Conservation (phyloP, 2,888 invertebrate species). For the Cephonodes hylas region DNA sequence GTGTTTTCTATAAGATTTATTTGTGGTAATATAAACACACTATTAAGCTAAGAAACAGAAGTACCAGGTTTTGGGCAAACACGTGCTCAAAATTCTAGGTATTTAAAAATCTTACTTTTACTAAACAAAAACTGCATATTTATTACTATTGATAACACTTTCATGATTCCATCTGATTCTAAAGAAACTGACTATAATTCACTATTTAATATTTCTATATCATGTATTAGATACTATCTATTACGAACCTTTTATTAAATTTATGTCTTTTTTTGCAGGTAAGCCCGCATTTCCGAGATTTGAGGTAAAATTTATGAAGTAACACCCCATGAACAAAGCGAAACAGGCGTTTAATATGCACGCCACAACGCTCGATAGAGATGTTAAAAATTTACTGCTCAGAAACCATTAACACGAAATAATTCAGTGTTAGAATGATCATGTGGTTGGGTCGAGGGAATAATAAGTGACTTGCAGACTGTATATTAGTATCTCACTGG, state of each 20-base stretch:
- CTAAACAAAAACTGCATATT: no score
- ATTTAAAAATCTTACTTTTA: no score
- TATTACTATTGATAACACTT: no score
- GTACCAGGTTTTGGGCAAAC: no score
- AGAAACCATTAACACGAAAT: constrained; percentile 10
- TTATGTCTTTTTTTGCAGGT: constrained; percentile 41
- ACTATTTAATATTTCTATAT: background rate
- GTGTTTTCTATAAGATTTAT: no score
- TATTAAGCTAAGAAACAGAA: no score
- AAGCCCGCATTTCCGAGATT: constrained; percentile 36
- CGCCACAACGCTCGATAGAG: constrained; percentile 9
- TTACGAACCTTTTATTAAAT: constrained; percentile 18
- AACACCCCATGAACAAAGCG: constrained; percentile 23
- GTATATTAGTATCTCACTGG: no score
- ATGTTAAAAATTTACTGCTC: constrained; percentile 19
- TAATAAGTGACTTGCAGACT: no score
- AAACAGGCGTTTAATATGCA: background rate
- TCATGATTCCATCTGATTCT: no score
- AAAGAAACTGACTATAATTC: no score
- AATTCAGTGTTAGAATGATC: background rate
- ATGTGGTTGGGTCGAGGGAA: background rate
- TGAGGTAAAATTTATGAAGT: constrained; percentile 34
- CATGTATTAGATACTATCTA: background rate
- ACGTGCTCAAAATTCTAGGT: no score
- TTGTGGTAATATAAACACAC: no score